Conservation (phyloP, 2,797 vertebrate species). For the Holocentrus rufus region DNA sequence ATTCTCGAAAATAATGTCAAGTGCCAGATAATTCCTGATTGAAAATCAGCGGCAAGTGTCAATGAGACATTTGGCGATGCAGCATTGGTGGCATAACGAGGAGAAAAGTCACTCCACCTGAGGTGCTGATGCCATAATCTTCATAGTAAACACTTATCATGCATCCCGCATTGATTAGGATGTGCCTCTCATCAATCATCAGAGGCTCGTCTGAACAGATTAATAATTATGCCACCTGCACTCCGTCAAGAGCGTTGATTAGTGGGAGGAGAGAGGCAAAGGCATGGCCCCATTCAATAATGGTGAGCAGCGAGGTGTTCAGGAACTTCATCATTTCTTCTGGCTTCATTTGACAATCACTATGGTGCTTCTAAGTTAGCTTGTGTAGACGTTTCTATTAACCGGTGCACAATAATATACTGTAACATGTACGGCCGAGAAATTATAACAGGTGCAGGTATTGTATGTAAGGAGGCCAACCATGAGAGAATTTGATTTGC, state of each 20-base stretch:
- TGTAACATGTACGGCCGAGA: too few species aligned
- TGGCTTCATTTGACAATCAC: constrained; percentile 57
- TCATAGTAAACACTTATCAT: constrained; percentile 84
- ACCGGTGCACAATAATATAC: constrained; percentile 8
- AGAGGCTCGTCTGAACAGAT: constrained; percentile 75
- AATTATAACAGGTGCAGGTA: too few species aligned
- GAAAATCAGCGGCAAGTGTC: constrained; percentile 71
- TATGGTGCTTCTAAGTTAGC: constrained; percentile 47
- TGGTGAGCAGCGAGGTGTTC: constrained; percentile 59
- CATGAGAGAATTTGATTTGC: too few species aligned
- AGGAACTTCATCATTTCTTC: constrained; percentile 53
- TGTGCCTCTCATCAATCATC: constrained; percentile 84
- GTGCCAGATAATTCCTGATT: constrained; percentile 75
- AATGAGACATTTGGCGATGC: constrained; percentile 71
- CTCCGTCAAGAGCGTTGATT: constrained; percentile 78
- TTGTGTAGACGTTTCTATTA: constrained; percentile 54
- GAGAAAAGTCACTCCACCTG: constrained; percentile 78
- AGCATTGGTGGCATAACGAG: constrained; percentile 77
- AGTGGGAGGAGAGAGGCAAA: constrained; percentile 59
- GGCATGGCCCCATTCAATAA: constrained; percentile 44
- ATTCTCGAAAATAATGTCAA: constrained; percentile 74
- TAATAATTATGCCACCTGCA: constrained; percentile 85
- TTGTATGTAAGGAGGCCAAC: too few species aligned
- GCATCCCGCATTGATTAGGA: constrained; percentile 83
- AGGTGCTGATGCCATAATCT: constrained; percentile 76